Evolutionary conservation across 2,113 vertebrate species (phyloP), one percentile per base, ranked within the genome.

Genomic region (Leptocoma aspasia): DNA sequence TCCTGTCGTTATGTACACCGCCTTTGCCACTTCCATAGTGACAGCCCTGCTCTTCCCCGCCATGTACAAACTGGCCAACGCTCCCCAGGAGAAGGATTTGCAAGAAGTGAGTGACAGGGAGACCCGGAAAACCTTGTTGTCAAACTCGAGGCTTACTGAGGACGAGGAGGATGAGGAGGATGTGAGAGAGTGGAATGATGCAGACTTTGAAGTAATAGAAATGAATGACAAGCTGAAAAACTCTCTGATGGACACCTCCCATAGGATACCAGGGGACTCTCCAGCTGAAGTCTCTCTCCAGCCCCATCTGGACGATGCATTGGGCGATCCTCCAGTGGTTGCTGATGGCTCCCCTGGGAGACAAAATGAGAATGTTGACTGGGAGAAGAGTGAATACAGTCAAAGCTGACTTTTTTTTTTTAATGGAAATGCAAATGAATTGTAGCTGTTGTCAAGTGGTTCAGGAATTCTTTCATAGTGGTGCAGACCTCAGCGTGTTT

Each of bases 141-240:
- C 98, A 0, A 95, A 86, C 26, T 90, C 95, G 3, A 96, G 97
- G 2, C 97, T 97, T 15, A 97, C 98, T 9, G 98, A 99, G 35
- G 98, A 97, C 1, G 97, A 98, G 68, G 97, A 98, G 39, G 96
- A 95, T 33, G 97, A 98, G 13, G 94, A 96, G 23, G 95, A 95
- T 28, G 86, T 9, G 6, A 93, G 63, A n/a, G 90, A 97, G 77
- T 98, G 98, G 98, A 99, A 99, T 1, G 98, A 99, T 49, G 98
- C 98, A 13, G 98, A 99, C 96, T 99, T 99, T 95, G 99, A 99
- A 96, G 97, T 99, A 1, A 98, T 98, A 31, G 99, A 99, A 95
- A 99, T 99, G 98, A 98, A 98, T 10, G 98, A 96, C 20, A 89
- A 77, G 3, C n/a, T 96, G 39, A 92, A 95, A 45, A 97, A 66